phyloP scores from a whole-genome alignment of 2,113 vertebrate genomes.

The Crotophaga sulcirostris region DNA sequence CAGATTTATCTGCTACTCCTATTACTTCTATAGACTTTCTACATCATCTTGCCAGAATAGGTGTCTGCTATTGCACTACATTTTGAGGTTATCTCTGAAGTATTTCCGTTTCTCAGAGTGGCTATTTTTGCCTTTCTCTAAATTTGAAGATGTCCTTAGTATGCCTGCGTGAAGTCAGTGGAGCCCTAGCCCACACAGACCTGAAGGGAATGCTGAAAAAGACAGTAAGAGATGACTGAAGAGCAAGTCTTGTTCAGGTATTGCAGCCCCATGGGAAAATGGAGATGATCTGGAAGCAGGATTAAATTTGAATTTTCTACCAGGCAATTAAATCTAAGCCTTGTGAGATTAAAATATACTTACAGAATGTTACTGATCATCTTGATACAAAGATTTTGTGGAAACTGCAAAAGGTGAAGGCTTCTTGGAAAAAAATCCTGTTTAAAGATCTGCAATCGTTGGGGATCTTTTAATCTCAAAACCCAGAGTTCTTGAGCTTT shows the following conservation, averaged over 20 bases:
- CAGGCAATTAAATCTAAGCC: not conserved
- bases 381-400: not conserved
- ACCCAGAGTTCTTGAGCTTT: not conserved
- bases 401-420: not conserved
- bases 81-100: not conserved
- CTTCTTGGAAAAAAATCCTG: not conserved
- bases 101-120: not conserved
- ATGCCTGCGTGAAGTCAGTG: not conserved
- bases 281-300: not conserved
- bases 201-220: not conserved
- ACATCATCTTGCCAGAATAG: not conserved
- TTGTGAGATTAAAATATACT: not conserved
- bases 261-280: not conserved
- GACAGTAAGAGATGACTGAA: not conserved
- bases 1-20: not conserved
- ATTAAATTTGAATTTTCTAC: not conserved
- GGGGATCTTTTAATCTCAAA: not conserved
- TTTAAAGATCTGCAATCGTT: not conserved
- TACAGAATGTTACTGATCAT: not conserved
- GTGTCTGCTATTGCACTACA: not conserved
- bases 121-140: not conserved
- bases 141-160: not conserved
- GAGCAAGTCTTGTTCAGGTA: not conserved
- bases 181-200: too few relatives aligned
- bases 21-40: fast-evolving